Conservation (phyloP, 2,113 vertebrate species). For the Tragulus kanchil region DNA sequence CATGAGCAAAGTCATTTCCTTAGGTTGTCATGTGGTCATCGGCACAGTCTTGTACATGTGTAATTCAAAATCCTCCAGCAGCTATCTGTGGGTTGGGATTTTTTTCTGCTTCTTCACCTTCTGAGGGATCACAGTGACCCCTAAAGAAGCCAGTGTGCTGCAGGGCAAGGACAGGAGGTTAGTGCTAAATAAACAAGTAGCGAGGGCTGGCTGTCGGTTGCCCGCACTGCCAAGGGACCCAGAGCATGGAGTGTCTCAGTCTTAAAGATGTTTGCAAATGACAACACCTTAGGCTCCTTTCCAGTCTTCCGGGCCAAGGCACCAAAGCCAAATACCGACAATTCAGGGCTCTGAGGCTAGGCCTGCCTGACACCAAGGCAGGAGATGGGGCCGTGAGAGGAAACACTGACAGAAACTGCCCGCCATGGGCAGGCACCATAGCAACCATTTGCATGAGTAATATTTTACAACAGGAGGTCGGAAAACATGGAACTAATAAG, state of each 20-base stretch:
- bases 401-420: not conserved
- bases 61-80: not conserved
- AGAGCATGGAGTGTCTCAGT: not conserved
- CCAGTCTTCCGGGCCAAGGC: too few relatives aligned
- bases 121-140: not conserved
- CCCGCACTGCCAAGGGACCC: not conserved
- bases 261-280: not conserved
- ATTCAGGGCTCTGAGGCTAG: not conserved
- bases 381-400: not conserved
- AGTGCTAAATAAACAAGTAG: not conserved
- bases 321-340: not conserved
- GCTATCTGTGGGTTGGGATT: not conserved
- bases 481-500: not conserved
- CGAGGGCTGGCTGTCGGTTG: not conserved
- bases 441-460: not conserved
- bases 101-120: not conserved
- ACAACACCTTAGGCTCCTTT: not conserved
- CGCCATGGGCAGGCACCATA: not conserved
- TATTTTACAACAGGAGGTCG: not conserved
- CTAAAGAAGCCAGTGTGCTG: not conserved
- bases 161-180: not conserved
- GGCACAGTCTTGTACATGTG: rapidly evolving
- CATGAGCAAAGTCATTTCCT: not conserved
- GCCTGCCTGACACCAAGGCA: too few relatives aligned
- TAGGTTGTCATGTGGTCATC: too few relatives aligned